phyloP scores from a whole-genome alignment of 2,113 vertebrate species.

The Hiodon alosoides region DNA sequence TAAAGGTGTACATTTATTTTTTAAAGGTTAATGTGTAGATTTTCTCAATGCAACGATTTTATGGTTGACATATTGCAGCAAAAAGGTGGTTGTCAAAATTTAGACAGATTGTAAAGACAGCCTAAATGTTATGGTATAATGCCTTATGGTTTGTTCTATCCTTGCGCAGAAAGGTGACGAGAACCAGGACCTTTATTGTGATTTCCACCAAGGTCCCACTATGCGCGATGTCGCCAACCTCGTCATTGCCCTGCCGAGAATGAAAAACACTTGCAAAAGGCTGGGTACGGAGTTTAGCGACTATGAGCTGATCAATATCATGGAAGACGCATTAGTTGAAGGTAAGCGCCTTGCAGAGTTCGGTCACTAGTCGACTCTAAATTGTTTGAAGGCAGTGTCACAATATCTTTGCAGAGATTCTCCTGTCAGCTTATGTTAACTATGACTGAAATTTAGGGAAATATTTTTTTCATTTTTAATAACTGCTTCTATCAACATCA shows the following conservation, averaged over 20 bases:
- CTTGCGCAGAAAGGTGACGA: not conserved
- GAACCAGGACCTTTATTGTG: not conserved
- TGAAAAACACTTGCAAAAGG: slow-evolving; percentile 19
- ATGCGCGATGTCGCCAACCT: slow-evolving; percentile 45
- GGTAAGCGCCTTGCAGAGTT: slow-evolving; percentile 34
- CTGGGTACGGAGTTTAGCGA: slow-evolving; percentile 43
- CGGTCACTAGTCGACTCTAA: not conserved
- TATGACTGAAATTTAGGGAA: not conserved
- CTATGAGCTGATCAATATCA: slow-evolving; percentile 42
- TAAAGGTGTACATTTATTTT: no score
- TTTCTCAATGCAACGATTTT: no score
- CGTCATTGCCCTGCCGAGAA: slow-evolving; percentile 46
- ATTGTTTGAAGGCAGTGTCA: not conserved
- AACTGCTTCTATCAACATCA: not conserved
- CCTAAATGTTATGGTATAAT: no score
- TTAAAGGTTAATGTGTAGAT: no score
- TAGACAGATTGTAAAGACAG: no score
- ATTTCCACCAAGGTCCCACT: slow-evolving; percentile 34
- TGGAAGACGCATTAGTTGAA: slow-evolving; percentile 49
- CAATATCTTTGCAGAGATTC: not conserved
- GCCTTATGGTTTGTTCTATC: not conserved
- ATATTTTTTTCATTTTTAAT: not conserved
- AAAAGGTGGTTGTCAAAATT: no score
- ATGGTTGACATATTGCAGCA: no score
- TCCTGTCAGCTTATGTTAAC: no score